Evolutionary conservation across 2,797 vertebrate genomes (phyloP), one percentile per base, ranked within the genome.

Genomic region (Enteromius afrohamiltoni): DNA sequence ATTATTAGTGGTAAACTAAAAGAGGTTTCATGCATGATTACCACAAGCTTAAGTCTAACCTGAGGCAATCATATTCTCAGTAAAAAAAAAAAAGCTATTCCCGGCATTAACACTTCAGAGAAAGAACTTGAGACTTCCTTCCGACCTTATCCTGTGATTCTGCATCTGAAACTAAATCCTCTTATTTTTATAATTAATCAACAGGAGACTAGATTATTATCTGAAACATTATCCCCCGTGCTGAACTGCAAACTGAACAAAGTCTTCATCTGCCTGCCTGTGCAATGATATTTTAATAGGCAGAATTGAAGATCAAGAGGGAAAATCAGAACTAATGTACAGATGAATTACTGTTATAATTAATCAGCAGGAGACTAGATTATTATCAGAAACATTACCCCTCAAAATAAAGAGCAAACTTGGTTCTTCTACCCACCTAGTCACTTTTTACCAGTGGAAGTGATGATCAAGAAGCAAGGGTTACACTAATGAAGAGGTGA

Each of bases 171-270:
- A 49, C 58, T 13, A 84, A 84, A 84, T 84, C 83, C 68, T 71
- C 42, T 70, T 84, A 69, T 16, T 69, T 79, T 70, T 76, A 79
- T 84, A 84, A 88, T 86, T 82, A 88, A 88, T 84, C 88, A 83
- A 65, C 68, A 49, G 83, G 80, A 65, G 80, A 80, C 23, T 79
- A 80, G 60, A 85, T 87, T 76, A 60, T 84, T 82, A 85, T 78
- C 85, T 67, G 70, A 67, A 83, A 78, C 65, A 49, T 62, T 53
- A 82, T 78, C 49, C 26, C 7, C 17, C 62, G 13, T 45, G 10
- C 42, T 51, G 45, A 45, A 51, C 17, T 77, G 58, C 14, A 78
- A 64, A 78, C 37, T 31, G 42, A 79, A 67, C 37, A 64, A 83
- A 55, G 84, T 79, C 51, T 84, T 68, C 77, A 42, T 77, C 75